Evolutionary conservation across 2,888 invertebrate species (phyloP).

Genomic region (Oscheius myriophilus): DNA sequence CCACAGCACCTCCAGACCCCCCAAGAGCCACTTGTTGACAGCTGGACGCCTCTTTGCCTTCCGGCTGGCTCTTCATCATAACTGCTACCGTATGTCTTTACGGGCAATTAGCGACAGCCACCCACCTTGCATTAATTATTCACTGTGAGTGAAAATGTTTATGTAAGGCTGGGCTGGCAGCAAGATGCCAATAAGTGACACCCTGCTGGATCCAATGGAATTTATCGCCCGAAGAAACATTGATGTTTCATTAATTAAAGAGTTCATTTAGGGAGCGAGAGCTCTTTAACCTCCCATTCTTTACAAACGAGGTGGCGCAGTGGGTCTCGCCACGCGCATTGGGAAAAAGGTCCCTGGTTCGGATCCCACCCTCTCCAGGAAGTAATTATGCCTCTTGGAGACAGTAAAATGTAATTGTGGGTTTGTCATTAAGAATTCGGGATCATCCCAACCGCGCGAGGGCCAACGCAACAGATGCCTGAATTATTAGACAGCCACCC

Average conservation of each 20-base stretch:
- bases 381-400: no score
- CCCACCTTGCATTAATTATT: conserved; percentile 20
- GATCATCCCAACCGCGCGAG: conserved; percentile 12
- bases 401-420: no score
- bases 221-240: background rate
- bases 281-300: background rate
- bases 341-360: no score
- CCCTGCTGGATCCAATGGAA: no score
- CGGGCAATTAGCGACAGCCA: conserved; percentile 13
- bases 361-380: no score
- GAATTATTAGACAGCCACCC: conserved; percentile 6
- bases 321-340: no score
- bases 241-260: background rate
- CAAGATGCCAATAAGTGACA: no score
- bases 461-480: conserved; percentile 23
- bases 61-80: background rate
- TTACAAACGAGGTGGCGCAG: background rate
- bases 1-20: background rate
- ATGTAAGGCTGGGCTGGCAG: background rate
- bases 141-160: background rate
- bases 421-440: background rate
- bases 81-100: conserved; percentile 15
- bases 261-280: background rate
- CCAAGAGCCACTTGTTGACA: conserved; percentile 19
- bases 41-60: background rate